Conservation (phyloP, 2,888 invertebrate species). For the Drosophila setosimentum region DNA sequence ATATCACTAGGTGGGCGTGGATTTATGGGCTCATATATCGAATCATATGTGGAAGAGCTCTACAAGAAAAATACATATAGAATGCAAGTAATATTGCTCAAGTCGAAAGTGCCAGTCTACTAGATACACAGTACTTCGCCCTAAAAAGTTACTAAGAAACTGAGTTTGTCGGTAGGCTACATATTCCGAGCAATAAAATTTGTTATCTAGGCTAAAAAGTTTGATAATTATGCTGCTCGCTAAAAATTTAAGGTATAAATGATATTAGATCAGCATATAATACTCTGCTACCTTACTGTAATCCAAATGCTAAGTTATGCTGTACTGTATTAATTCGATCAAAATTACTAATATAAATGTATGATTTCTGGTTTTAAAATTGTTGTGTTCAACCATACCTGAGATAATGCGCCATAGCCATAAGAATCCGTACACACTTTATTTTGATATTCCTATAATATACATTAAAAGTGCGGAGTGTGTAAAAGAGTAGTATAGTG, state of each 20-base stretch:
- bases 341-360: background rate
- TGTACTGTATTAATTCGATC: too few species aligned
- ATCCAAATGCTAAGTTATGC: too few species aligned
- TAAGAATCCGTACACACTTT: conserved; percentile 84
- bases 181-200: background rate
- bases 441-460: conserved; percentile 49
- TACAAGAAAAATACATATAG: conserved; percentile 73
- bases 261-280: background rate
- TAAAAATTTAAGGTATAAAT: background rate
- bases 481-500: background rate
- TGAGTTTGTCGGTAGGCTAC: background rate
- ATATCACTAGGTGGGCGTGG: conserved; percentile 91
- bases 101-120: background rate
- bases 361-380: background rate
- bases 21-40: conserved; percentile 96
- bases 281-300: background rate
- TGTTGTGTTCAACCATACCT: conserved; percentile 85
- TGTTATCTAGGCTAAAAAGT: background rate
- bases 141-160: background rate
- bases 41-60: conserved; percentile 92
- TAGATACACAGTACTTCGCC: background rate
- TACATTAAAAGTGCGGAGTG: background rate
- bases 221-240: background rate
- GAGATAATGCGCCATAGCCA: conserved; percentile 90
- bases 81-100: background rate